These are phyloP conservation scores for Anoura caudifer DNA, from an alignment of 2,113 vertebrate species.

Conservation along the genomic window DNA sequence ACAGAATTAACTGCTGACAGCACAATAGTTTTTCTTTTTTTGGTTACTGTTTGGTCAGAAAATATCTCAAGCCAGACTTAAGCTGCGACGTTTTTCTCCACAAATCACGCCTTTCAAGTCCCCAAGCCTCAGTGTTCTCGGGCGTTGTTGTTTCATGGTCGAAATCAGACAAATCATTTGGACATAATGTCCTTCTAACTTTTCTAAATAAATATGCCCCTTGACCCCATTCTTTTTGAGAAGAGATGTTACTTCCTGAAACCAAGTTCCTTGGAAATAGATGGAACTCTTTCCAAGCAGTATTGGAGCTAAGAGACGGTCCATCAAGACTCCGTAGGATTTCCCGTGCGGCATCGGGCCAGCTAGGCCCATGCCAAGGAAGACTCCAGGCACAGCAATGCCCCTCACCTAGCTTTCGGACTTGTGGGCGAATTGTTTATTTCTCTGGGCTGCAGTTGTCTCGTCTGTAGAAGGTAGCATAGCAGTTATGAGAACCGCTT, in stretches of 20 bases:
- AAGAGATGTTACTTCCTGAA: not conserved
- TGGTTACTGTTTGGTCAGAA: not conserved
- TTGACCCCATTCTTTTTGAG: not conserved
- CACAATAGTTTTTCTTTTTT: not conserved
- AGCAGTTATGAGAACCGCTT: not conserved
- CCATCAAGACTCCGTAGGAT: not conserved
- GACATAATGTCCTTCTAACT: not conserved
- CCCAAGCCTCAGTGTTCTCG: slow-evolving; percentile 11
- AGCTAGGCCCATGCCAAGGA: not conserved
- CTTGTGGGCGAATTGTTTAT: not conserved
- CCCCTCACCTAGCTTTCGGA: not conserved
- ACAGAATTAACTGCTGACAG: not conserved
- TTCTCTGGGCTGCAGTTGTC: not conserved
- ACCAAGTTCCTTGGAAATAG: not conserved
- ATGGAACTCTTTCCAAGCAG: not conserved
- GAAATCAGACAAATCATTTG: not conserved
- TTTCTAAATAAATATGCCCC: slow-evolving; percentile 34
- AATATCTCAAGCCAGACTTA: not conserved
- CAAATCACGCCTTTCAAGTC: not conserved
- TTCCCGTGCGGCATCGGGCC: not conserved
- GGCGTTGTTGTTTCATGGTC: not conserved
- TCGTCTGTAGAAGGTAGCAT: not conserved
- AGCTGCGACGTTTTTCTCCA: not conserved
- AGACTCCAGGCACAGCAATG: no score
- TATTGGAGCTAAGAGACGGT: not conserved